Conservation (phyloP, 2,797 vertebrate genomes). For the Chrosomus eos region DNA sequence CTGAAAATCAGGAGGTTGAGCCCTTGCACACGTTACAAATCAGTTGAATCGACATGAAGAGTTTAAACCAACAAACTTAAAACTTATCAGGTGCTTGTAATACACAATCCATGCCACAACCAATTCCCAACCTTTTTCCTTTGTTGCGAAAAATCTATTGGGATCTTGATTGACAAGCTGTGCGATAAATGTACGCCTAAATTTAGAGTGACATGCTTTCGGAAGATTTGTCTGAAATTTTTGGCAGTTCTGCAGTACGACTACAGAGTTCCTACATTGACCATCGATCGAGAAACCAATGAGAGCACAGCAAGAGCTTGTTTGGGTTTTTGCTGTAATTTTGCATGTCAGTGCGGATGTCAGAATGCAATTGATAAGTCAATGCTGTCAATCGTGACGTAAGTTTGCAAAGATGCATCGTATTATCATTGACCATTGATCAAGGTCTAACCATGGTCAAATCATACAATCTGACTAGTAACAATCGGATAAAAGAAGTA, state of each 20-base stretch:
- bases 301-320: background rate
- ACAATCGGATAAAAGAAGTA: background rate
- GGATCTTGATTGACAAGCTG: background rate
- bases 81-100: too few relatives aligned
- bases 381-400: background rate
- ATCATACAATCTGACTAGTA: background rate
- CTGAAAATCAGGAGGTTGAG: background rate
- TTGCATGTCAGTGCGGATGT: background rate
- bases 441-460: background rate
- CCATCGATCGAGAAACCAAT: background rate
- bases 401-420: background rate
- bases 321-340: background rate
- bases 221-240: background rate
- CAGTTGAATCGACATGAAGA: background rate
- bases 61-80: background rate
- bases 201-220: background rate
- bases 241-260: background rate
- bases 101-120: background rate
- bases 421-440: background rate
- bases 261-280: background rate
- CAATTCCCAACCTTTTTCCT: background rate
- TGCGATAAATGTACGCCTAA: background rate
- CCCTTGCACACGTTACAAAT: background rate
- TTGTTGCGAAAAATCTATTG: background rate
- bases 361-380: background rate